phyloP scores from a whole-genome alignment of 1,140 invertebrate species.

The Saccostrea cuccullata region DNA sequence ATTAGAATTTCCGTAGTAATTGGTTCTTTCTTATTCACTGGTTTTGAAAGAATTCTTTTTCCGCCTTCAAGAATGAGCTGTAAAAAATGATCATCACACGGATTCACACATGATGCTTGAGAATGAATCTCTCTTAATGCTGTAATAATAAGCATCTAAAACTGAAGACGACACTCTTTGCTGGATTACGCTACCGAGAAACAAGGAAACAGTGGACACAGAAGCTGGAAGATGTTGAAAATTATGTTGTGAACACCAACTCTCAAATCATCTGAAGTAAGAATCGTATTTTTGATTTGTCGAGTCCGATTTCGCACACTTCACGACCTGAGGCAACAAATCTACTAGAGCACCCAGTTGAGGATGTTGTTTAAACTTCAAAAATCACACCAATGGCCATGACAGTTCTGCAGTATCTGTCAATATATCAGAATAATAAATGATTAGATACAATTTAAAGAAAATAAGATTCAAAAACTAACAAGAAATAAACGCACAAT shows the following conservation, averaged over 20 bases:
- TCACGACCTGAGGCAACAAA: neutral
- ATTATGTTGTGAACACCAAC: too few species aligned
- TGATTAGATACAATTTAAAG: neutral
- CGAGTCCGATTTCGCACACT: neutral
- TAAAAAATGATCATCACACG: constrained; percentile 40
- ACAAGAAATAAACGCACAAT: neutral
- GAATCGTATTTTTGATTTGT: constrained; percentile 36
- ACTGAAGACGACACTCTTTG: constrained; percentile 42
- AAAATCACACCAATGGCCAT: neutral
- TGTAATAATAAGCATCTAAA: constrained; percentile 43
- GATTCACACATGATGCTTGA: constrained; percentile 37
- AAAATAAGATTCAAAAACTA: neutral
- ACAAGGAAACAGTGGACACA: constrained; percentile 23
- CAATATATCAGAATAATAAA: constrained; percentile 17
- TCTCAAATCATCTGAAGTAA: constrained; percentile 45
- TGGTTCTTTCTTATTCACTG: neutral
- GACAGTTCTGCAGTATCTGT: constrained; percentile 4
- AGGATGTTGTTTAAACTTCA: constrained; percentile 8
- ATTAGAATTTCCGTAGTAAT: too few species aligned
- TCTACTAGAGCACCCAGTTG: neutral
- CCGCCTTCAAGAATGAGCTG: constrained; percentile 42
- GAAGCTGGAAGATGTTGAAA: constrained; percentile 38
- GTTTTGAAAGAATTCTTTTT: neutral
- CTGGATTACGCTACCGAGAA: neutral
- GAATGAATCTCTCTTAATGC: constrained; percentile 40